These are phyloP conservation scores for Centropus unirufus DNA, from an alignment of 2,113 vertebrate genomes.

Conservation along the genomic window DNA sequence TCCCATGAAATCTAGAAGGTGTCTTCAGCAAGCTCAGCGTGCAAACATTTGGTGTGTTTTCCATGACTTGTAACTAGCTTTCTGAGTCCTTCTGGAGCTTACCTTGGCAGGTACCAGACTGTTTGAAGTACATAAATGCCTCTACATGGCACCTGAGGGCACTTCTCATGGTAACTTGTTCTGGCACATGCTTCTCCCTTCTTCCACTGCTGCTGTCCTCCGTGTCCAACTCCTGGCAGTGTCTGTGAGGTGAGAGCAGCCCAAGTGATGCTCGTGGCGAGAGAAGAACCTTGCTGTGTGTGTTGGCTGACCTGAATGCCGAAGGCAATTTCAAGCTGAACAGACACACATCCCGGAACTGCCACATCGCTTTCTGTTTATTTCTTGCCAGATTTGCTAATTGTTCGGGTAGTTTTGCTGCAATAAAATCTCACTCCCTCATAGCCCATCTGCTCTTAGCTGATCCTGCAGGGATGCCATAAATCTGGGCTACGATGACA, in stretches of 20 bases:
- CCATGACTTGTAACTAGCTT: background rate
- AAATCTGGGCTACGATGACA: slow-evolving; percentile 58
- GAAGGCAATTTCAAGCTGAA: background rate
- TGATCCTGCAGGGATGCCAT: slow-evolving; percentile 65
- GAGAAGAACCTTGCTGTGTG: background rate
- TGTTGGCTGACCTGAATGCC: background rate
- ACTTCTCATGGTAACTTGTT: background rate
- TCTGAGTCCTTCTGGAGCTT: background rate
- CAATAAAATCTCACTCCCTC: slow-evolving; percentile 70
- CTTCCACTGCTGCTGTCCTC: background rate
- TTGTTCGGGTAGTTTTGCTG: slow-evolving; percentile 46
- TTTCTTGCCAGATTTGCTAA: slow-evolving; percentile 63
- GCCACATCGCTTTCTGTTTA: slow-evolving; percentile 33
- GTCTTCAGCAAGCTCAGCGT: background rate
- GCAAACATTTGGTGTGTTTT: background rate
- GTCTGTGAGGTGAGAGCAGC: background rate
- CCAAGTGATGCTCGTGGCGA: background rate
- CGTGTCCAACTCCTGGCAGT: background rate
- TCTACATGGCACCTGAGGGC: background rate
- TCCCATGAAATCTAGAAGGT: background rate
- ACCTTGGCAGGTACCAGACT: background rate
- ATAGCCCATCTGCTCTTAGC: slow-evolving; percentile 67
- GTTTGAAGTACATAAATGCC: background rate
- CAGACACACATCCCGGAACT: background rate
- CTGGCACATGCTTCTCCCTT: background rate